phyloP scores from a whole-genome alignment of 2,888 invertebrate species.

The Agrypnus murinus region DNA sequence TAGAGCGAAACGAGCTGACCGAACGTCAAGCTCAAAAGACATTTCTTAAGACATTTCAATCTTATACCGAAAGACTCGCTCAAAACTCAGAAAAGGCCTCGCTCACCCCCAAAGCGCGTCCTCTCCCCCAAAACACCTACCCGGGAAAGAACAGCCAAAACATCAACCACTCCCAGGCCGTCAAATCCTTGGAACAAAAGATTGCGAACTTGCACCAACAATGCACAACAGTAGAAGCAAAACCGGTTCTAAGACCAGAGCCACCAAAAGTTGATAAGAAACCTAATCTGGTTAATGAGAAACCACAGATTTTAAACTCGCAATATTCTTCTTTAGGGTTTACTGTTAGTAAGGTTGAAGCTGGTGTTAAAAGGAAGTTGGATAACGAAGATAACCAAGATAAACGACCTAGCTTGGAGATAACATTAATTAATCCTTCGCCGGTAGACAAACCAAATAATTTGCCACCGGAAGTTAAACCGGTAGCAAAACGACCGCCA shows the following conservation, averaged over 20 bases:
- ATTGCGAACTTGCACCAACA: slow-evolving; percentile 66
- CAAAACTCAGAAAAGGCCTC: slow-evolving; percentile 46
- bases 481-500: slow-evolving; percentile 69
- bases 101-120: slow-evolving; percentile 33
- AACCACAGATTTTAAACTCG: slow-evolving; percentile 46
- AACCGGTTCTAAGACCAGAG: slow-evolving; percentile 51
- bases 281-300: slow-evolving; percentile 47
- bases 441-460: slow-evolving; percentile 37
- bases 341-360: slow-evolving; percentile 70
- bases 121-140: slow-evolving; percentile 44
- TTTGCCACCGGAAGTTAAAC: slow-evolving; percentile 50
- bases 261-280: slow-evolving; percentile 49
- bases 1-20: slow-evolving; percentile 61
- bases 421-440: slow-evolving; percentile 67
- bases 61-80: slow-evolving; percentile 60
- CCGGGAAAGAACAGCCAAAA: slow-evolving; percentile 29
- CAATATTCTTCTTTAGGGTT: slow-evolving; percentile 64
- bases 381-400: slow-evolving; percentile 60
- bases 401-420: slow-evolving; percentile 68
- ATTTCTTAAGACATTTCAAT: slow-evolving; percentile 66
- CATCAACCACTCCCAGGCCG: slow-evolving; percentile 31
- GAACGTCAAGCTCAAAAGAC: slow-evolving; percentile 64
- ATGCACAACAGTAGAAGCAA: slow-evolving; percentile 64
- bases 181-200: slow-evolving; percentile 58
- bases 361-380: slow-evolving; percentile 66